Conservation (phyloP, 1,140 invertebrate species). For the Probaryconus sp. region DNA sequence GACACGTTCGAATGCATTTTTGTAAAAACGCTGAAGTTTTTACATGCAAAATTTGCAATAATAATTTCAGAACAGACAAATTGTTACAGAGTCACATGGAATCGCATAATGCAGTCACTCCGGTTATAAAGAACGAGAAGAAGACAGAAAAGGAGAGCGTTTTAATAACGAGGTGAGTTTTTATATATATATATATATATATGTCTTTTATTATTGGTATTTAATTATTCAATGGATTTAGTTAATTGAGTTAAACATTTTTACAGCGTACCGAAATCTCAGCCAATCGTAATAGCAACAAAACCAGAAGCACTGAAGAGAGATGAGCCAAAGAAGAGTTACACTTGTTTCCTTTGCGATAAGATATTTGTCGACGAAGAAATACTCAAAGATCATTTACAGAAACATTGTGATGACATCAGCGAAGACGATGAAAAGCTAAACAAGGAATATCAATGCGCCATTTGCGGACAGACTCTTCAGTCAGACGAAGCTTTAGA, state of each 20-base stretch:
- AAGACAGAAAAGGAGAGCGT: slow-evolving; percentile 42
- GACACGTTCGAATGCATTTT: slow-evolving; percentile 69
- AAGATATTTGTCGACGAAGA: slow-evolving; percentile 73
- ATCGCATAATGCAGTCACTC: slow-evolving; percentile 57
- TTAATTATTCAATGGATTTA: too few relatives aligned
- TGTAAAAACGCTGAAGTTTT: slow-evolving; percentile 58
- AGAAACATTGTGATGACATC: slow-evolving; percentile 74
- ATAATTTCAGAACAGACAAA: slow-evolving; percentile 62
- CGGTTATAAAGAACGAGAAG: slow-evolving; percentile 50
- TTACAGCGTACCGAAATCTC: neutral
- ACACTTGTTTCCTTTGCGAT: slow-evolving; percentile 74
- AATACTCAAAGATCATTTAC: slow-evolving; percentile 74
- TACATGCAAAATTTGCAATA: slow-evolving; percentile 65
- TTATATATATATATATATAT: neutral
- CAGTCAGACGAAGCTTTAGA: slow-evolving; percentile 70
- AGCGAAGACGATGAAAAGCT: slow-evolving; percentile 68
- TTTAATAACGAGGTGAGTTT: slow-evolving; percentile 8
- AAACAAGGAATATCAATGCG: slow-evolving; percentile 70
- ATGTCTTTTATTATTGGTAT: neutral
- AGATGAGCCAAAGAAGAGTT: slow-evolving; percentile 12
- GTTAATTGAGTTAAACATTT: neutral
- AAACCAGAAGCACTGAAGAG: slow-evolving; percentile 7
- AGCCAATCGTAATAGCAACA: neutral
- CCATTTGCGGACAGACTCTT: slow-evolving; percentile 70
- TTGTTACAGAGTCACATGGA: slow-evolving; percentile 60